Evolutionary conservation across 2,113 vertebrate species (phyloP).

Genomic region (Ophthalmolycus amberensis): DNA sequence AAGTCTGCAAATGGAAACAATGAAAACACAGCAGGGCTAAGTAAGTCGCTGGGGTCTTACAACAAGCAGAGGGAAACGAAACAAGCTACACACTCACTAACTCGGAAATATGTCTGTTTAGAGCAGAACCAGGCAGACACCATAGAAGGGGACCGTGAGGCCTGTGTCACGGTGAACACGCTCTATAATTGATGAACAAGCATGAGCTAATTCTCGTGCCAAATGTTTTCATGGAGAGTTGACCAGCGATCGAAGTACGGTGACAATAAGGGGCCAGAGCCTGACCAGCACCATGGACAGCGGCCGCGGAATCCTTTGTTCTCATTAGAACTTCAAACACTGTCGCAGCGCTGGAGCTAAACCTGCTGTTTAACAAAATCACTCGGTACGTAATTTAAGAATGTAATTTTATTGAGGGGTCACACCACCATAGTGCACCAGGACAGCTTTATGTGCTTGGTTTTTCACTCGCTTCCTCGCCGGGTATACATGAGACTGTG

Average conservation of each 20-base stretch:
- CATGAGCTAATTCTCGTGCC: not conserved
- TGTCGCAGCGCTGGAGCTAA: not conserved
- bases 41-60: slow-evolving; percentile 1
- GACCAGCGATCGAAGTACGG: not conserved
- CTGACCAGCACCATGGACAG: slow-evolving; percentile 65
- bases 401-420: not conserved
- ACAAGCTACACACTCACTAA: slow-evolving; percentile 3
- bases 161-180: not conserved
- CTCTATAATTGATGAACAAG: slow-evolving; percentile 21
- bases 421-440: not conserved
- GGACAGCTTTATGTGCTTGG: not conserved
- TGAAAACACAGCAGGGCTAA: slow-evolving; percentile 9
- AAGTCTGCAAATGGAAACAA: not conserved
- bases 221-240: not conserved
- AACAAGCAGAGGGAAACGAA: slow-evolving; percentile 10
- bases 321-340: not conserved
- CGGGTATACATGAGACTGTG: slow-evolving; percentile 9
- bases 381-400: not conserved
- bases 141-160: not conserved
- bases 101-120: not conserved
- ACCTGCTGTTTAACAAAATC: not conserved
- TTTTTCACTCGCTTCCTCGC: not conserved
- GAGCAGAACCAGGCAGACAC: not conserved
- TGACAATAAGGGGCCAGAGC: not conserved
- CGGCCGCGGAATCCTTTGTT: not conserved